Percentiles rank a stretch among this genome's conserved stretches.
phyloP scores from a whole-genome alignment of 2,797 vertebrate species.

The Erpetoichthys calabaricus region DNA sequence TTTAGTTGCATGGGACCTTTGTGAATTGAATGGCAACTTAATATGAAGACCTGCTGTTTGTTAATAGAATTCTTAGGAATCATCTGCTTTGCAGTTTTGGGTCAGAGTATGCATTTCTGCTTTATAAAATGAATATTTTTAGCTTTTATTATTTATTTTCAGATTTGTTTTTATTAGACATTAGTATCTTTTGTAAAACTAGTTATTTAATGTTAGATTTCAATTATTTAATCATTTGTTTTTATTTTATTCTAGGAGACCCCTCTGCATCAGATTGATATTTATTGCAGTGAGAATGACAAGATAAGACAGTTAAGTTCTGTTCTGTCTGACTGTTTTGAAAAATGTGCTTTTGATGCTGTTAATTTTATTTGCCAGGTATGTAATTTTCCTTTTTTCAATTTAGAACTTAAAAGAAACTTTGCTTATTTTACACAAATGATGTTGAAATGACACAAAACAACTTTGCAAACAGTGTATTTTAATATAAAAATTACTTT shows the following conservation, averaged over 20 bases:
- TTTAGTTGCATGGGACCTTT: too few relatives aligned
- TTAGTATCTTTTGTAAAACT: background rate
- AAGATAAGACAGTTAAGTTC: constrained; percentile 15
- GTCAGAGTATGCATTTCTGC: too few relatives aligned
- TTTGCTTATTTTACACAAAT: too few relatives aligned
- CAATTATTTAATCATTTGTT: background rate
- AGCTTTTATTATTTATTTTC: background rate
- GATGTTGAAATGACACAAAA: too few relatives aligned
- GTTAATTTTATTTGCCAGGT: constrained; percentile 72
- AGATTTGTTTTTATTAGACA: constrained; percentile 4
- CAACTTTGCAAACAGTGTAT: too few relatives aligned
- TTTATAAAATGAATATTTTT: background rate
- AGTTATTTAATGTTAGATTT: too few relatives aligned
- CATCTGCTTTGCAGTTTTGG: too few relatives aligned
- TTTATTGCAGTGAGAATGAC: constrained; percentile 46
- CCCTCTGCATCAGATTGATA: constrained; percentile 42
- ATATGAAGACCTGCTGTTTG: too few relatives aligned
- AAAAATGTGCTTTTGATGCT: constrained; percentile 68
- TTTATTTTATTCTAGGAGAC: constrained; percentile 42
- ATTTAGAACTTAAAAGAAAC: too few relatives aligned
- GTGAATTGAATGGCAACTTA: too few relatives aligned
- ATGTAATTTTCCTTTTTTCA: constrained; percentile 9
- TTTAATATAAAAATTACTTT: too few relatives aligned
- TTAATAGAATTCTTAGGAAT: too few relatives aligned
- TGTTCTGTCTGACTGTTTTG: constrained; percentile 44